phyloP scores from a whole-genome alignment of 2,797 vertebrate genomes.

The Enteromius fasciolatus region DNA sequence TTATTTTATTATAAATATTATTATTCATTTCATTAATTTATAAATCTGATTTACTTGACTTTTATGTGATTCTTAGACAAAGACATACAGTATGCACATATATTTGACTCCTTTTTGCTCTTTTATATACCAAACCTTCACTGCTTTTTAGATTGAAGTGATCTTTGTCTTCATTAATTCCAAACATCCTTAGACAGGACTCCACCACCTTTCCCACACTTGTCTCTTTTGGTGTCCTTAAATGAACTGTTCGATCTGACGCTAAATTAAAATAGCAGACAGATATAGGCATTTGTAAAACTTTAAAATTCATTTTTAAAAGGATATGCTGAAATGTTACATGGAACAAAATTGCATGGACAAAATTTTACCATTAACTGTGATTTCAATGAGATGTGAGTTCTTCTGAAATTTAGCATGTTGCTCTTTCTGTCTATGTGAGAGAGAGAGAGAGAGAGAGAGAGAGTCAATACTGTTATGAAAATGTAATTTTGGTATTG shows the following conservation, averaged over 20 bases:
- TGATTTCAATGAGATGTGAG: conserved; percentile 68
- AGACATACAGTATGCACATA: background rate
- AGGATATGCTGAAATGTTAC: background rate
- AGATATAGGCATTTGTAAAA: background rate
- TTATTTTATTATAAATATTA: background rate
- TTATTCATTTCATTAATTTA: background rate
- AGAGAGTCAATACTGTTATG: conserved; percentile 6
- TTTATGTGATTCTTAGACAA: background rate
- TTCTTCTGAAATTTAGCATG: conserved; percentile 60
- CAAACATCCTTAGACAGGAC: conserved; percentile 73
- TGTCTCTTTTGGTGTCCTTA: conserved; percentile 72
- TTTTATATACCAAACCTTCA: conserved; percentile 62
- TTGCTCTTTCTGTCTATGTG: conserved; percentile 66
- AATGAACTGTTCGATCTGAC: conserved; percentile 73
- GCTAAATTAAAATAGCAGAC: conserved; percentile 64
- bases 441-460: conserved; percentile 30
- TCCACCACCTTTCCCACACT: conserved; percentile 70
- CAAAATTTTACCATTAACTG: conserved; percentile 65
- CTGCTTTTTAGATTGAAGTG: conserved; percentile 69
- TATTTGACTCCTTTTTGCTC: background rate
- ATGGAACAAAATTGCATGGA: background rate
- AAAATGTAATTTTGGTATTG: background rate
- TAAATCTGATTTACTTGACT: background rate
- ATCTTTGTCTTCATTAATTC: conserved; percentile 68
- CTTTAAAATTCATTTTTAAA: background rate